phyloP scores from a whole-genome alignment of 2,888 invertebrate genomes.

The Lingula anatina region DNA sequence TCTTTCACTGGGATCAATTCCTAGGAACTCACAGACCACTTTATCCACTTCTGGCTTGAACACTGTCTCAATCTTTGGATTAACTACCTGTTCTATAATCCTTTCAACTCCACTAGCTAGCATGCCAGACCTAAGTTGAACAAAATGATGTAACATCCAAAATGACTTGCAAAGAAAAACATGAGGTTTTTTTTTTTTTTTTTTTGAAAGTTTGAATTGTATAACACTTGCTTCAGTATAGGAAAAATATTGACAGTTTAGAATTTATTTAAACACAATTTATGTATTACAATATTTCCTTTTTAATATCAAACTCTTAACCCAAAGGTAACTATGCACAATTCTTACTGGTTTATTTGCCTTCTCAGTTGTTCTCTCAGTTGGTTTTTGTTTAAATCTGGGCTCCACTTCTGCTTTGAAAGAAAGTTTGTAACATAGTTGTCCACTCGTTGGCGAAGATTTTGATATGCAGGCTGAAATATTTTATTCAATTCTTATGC shows the following conservation, averaged over 20 bases:
- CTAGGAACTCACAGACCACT: constrained; percentile 79
- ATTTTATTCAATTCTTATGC: too few relatives aligned
- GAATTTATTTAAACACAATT: too few relatives aligned
- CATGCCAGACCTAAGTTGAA: constrained; percentile 69
- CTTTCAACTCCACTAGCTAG: constrained; percentile 87
- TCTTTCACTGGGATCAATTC: constrained; percentile 59
- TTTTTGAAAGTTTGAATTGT: too few relatives aligned
- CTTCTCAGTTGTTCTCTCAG: constrained; percentile 80
- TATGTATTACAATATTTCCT: too few relatives aligned
- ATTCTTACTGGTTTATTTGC: constrained; percentile 74
- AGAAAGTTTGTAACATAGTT: constrained; percentile 80
- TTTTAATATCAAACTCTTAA: too few relatives aligned
- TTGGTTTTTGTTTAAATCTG: constrained; percentile 87
- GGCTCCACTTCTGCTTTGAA: constrained; percentile 75
- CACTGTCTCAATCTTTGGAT: constrained; percentile 81
- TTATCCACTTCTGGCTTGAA: constrained; percentile 89
- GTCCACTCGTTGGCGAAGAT: constrained; percentile 83
- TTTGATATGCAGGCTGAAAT: constrained; percentile 82
- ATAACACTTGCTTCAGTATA: too few relatives aligned
- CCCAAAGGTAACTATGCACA: too few relatives aligned
- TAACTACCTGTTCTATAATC: constrained; percentile 92
- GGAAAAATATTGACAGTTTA: too few relatives aligned
- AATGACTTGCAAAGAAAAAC: too few relatives aligned
- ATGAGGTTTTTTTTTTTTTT: too few relatives aligned
- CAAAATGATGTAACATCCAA: too few relatives aligned